A percentile compares a stretch with the other conserved stretches of the same genome.
phyloP scores from a whole-genome alignment of 2,113 vertebrate genomes.

The Addax nasomaculatus region DNA sequence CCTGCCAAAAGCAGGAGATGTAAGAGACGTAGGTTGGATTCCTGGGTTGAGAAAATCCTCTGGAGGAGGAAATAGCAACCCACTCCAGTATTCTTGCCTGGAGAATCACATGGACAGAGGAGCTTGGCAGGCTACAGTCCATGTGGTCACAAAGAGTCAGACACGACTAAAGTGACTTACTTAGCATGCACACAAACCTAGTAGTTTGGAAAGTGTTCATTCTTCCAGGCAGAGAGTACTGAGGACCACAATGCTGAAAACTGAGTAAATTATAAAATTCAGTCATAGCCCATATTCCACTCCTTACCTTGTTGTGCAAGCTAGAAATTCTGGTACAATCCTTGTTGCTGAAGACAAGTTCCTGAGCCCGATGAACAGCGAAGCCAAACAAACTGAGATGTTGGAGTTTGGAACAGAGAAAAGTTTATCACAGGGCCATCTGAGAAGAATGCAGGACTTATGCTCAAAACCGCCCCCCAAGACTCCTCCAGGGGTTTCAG shows the following conservation, averaged over 20 bases:
- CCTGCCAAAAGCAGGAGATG: neutral
- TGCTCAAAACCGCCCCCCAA: neutral
- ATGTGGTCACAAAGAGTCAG: neutral
- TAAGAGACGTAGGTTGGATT: neutral
- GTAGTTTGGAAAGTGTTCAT: neutral
- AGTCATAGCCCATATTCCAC: neutral
- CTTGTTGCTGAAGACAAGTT: neutral
- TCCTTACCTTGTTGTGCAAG: neutral
- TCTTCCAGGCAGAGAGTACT: neutral
- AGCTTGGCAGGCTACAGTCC: neutral
- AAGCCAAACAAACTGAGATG: neutral
- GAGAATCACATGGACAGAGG: neutral
- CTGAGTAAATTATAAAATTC: neutral
- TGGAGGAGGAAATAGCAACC: neutral
- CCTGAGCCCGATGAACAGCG: neutral
- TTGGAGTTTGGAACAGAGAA: neutral
- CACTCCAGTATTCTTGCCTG: neutral
- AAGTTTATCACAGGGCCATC: neutral
- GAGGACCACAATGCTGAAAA: neutral
- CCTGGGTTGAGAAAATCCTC: neutral
- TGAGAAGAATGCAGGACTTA: neutral
- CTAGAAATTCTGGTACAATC: neutral
- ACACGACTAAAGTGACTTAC: neutral
- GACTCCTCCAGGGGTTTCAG: neutral
- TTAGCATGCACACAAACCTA: neutral